Base-by-base conservation (phyloP, 1,140 invertebrate species). In the Panagrolaimus sp. region DNA sequence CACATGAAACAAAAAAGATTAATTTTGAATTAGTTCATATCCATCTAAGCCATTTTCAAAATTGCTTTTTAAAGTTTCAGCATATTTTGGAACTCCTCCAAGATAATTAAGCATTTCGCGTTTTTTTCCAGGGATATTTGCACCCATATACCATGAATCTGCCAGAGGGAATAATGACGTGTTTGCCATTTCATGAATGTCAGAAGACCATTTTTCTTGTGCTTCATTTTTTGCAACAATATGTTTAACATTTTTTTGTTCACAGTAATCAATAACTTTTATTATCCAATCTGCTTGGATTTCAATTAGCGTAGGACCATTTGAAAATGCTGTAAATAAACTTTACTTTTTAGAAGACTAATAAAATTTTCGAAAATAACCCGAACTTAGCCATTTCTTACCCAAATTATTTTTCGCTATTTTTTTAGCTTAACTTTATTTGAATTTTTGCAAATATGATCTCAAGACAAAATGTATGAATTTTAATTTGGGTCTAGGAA, bases 131-230 rank as follows among this genome's bases (percentile, higher is more conserved):
- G 51, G 51, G 9, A 57, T 27, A 57, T 57, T 57, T 57, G 51
- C 51, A 16, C 51, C 51, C 51, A 57, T 57, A 27, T 57, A 57
- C 51, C 51, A 57, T 20, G 51, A 57, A 57, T 57, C 51, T 16
- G 51, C 51, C 51, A 57, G 20, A 11, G 51, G 51, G n/a, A 57
- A 57, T 8, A 57, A 13, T n/a, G 51, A 25, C 16, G 11, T n/a
- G 11, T 57, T 27, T 9, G 51, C 51, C 1, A 16, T 11, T 23
- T 57, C 51, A 2, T 27, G 51, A 16, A 57, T 27, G 1, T 9
- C 20, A 5, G 20, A 20, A 20, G 51, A 20, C 51, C 51, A 57
- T n/a, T 57, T 27, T 9, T 57, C 27, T 13, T 57, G 51, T 8
- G 51, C 51, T 57, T 57, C 51, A 11, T 57, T 3, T 16, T 57